Conservation (phyloP, 1,140 invertebrate genomes). For the Amphibalanus amphitrite region DNA sequence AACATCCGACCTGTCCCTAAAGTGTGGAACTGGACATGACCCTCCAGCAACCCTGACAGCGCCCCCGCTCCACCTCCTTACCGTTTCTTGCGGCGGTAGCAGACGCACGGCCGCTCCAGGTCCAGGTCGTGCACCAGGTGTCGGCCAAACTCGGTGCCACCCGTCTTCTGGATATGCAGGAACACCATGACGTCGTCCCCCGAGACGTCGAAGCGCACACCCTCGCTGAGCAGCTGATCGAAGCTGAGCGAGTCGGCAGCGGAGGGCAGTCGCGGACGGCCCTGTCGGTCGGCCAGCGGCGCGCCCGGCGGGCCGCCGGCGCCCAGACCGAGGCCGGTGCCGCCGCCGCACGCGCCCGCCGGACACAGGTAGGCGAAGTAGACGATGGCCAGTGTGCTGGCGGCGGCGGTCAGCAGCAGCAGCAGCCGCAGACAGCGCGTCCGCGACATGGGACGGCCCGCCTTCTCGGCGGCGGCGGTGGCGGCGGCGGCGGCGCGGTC, state of each 20-base stretch:
- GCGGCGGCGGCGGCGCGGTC: too few species aligned
- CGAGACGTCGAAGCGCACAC: constrained; percentile 37
- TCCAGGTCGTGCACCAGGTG: constrained; percentile 87
- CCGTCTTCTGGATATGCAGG: constrained; percentile 93
- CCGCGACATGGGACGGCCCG: too few species aligned
- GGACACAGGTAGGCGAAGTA: background rate
- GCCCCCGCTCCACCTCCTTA: background rate
- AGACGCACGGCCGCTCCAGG: constrained; percentile 67
- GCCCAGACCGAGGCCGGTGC: constrained; percentile 9
- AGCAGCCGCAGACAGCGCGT: background rate
- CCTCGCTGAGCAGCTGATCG: constrained; percentile 11
- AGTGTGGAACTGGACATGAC: too few species aligned
- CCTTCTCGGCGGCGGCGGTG: too few species aligned
- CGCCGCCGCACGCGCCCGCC: constrained; percentile 12
- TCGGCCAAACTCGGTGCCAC: constrained; percentile 82
- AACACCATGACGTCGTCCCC: constrained; percentile 94
- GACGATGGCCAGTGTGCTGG: background rate
- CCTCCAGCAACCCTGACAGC: too few species aligned
- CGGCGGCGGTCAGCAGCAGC: background rate
- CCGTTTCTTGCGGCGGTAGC: constrained; percentile 32
- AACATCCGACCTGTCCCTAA: too few species aligned
- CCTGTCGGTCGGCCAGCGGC: background rate
- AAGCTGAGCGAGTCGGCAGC: constrained; percentile 19
- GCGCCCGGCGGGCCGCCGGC: constrained; percentile 10
- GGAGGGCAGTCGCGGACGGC: constrained; percentile 16